Base-by-base conservation (phyloP, 2,888 invertebrate genomes). In the Epinotia demarniana region DNA sequence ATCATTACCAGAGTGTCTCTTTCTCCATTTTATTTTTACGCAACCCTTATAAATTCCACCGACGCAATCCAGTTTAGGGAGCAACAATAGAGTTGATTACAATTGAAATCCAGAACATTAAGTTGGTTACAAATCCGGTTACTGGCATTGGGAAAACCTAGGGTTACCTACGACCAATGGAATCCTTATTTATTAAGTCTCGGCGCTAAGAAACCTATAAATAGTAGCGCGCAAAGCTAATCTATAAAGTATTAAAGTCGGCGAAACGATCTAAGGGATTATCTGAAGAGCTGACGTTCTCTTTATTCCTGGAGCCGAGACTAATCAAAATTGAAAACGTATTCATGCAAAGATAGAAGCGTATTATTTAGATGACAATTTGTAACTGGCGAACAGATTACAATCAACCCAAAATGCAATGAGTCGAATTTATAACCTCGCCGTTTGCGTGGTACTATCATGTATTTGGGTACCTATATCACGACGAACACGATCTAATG, bases 181-280 rank as follows among this genome's bases (percentile, higher is more conserved):
- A 61, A 67, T 60, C 49, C n/a, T 33, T 55, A 46, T 62, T 73
- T 66, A 67, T 55, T 8, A 62, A 68, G 43, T 62, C 18, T 27
- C 13, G 4, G 60, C 39, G 23, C n/a, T 16, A 49, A 49, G 49
- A 16, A 55, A 55, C 53, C 64, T 53, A 73, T 68, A 73, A 39
- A 61, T 33, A 61, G 5, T 58, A 67, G 49, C 66, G 57, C 46
- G 62, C 39, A 68, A 73, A 68, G 73, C 53, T 73, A 68, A 73
- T 57, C 61, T 73, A n/a, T 33, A 63, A 71, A 39, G 46, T 53
- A 67, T 19, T 61, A 11, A 73, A 73, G 60, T 67, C 39, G 61
- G 16, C 3, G 39, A 60, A 55, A 46, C 49, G 53, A 73, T 68
- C 53, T n/a, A 39, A 12, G n/a, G 49, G 57, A 57, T 64, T 64